Percentiles rank a stretch among this genome's conserved stretches.
Conservation (phyloP, 30 jellyfish, hydroid and myxozoan species). For the Hydra vulgaris region DNA sequence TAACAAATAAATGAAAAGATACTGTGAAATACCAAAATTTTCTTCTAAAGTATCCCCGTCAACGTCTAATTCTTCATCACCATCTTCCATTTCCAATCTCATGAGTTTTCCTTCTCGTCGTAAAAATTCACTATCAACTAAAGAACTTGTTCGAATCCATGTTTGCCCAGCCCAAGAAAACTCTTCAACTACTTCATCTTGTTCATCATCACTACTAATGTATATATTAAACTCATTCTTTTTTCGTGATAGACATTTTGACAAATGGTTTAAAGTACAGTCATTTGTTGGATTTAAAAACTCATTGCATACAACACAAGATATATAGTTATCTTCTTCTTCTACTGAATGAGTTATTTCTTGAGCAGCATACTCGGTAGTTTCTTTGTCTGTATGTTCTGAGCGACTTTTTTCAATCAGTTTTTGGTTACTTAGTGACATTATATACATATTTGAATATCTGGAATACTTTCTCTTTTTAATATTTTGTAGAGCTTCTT, state of each 20-base stretch:
- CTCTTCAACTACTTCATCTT: constrained; percentile 72
- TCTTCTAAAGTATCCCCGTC: constrained; percentile 48
- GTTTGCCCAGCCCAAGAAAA: constrained; percentile 93
- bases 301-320: constrained; percentile 32
- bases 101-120: constrained; percentile 73
- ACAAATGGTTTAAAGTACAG: not conserved
- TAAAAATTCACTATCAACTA: constrained; percentile 45
- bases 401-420: not conserved
- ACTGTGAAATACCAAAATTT: constrained; percentile 68
- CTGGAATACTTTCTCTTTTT: constrained; percentile 17
- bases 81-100: constrained; percentile 71
- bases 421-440: not conserved
- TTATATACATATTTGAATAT: constrained; percentile 25
- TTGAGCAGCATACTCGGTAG: not conserved
- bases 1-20: constrained; percentile 37
- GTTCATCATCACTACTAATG: constrained; percentile 46
- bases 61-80: constrained; percentile 77
- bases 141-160: constrained; percentile 59
- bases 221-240: constrained; percentile 18
- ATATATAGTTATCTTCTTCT: not conserved
- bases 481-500: not conserved
- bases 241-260: constrained; percentile 23
- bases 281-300: constrained; percentile 13
- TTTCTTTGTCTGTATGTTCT: not conserved
- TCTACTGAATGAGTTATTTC: not conserved